Evolutionary conservation across 2,888 invertebrate species (phyloP).

Genomic region (Drosophila mettleri): DNA sequence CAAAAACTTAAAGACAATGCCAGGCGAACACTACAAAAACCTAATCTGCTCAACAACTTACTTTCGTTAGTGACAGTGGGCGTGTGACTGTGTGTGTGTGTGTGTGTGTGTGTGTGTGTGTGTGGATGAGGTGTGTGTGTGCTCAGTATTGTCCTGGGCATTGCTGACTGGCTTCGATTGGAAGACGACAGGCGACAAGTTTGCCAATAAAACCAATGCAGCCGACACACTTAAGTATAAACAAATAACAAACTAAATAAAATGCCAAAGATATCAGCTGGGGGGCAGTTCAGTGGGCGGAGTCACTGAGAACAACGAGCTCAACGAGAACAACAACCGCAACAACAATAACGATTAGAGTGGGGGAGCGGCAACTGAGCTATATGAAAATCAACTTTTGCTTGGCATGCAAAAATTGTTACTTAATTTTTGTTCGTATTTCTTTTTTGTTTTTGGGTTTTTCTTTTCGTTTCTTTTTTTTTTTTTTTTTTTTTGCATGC

Average conservation of each 20-base stretch:
- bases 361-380: conserved; percentile 12
- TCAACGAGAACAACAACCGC: conserved; percentile 22
- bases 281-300: conserved; percentile 54
- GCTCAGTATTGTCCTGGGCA: conserved; percentile 75
- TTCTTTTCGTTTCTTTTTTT: conserved; percentile 40
- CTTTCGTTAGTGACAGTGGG: conserved; percentile 55
- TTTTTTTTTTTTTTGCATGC: conserved; percentile 58
- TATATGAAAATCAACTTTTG: conserved; percentile 77
- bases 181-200: conserved; percentile 81
- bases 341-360: conserved; percentile 65
- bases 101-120: conserved; percentile 24
- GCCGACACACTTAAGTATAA: conserved; percentile 79
- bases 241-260: conserved; percentile 81
- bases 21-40: conserved; percentile 65
- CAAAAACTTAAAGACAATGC: conserved; percentile 70
- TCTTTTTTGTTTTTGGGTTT: conserved; percentile 52
- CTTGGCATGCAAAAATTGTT: conserved; percentile 74
- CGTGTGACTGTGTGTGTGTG: conserved; percentile 18
- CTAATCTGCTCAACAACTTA: conserved; percentile 79
- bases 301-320: conserved; percentile 1
- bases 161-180: conserved; percentile 74
- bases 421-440: conserved; percentile 76
- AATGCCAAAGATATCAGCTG: conserved; percentile 70
- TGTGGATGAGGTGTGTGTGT: conserved; percentile 23
- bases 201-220: conserved; percentile 80